phyloP scores from a whole-genome alignment of 2,888 invertebrate genomes.

The Syrphus vitripennis region DNA sequence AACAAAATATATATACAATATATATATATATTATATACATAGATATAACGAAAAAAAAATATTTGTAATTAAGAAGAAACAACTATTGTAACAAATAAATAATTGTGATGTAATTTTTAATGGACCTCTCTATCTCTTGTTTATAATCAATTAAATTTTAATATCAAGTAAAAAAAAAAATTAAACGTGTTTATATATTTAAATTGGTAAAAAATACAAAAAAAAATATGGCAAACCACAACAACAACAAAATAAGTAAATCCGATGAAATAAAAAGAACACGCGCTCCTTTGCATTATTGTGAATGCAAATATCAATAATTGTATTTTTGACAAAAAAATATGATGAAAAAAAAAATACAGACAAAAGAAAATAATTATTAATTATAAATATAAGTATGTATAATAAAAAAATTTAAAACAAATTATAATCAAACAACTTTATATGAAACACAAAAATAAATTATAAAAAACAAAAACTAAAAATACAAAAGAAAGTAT shows the following conservation, averaged over 20 bases:
- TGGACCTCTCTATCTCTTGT: constrained; percentile 72
- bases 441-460: constrained; percentile 55
- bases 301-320: constrained; percentile 72
- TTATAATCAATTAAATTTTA: constrained; percentile 70
- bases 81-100: constrained; percentile 72
- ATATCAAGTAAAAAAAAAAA: constrained; percentile 65
- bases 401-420: constrained; percentile 29
- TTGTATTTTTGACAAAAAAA: constrained; percentile 68
- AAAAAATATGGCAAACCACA: constrained; percentile 32
- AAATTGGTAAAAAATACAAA: constrained; percentile 59
- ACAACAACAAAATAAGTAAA: constrained; percentile 32
- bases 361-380: constrained; percentile 53
- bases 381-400: constrained; percentile 42
- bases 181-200: constrained; percentile 66
- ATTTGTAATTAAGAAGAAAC: constrained; percentile 56
- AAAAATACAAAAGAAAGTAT: constrained; percentile 47
- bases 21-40: constrained; percentile 39
- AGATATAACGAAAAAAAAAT: constrained; percentile 39
- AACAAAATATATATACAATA: constrained; percentile 35
- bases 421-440: constrained; percentile 67
- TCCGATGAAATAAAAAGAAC: constrained; percentile 67
- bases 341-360: constrained; percentile 13
- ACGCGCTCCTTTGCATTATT: constrained; percentile 72
- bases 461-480: constrained; percentile 35
- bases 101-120: constrained; percentile 72